phyloP scores from a whole-genome alignment of 2,113 vertebrate genomes.

The Lanius collurio region DNA sequence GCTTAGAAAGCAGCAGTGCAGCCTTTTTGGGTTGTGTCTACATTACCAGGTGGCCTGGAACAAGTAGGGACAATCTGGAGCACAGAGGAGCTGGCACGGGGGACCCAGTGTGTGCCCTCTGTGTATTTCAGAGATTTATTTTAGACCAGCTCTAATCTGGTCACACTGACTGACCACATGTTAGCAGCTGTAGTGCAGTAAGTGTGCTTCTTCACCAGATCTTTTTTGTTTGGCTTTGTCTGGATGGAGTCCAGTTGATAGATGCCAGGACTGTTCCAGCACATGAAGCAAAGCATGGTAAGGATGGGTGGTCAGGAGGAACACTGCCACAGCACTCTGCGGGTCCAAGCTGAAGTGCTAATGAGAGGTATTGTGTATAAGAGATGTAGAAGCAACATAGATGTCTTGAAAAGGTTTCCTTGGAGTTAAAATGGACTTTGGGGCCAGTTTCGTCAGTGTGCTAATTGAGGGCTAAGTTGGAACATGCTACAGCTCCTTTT shows the following conservation, averaged over 20 bases:
- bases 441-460: background rate
- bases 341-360: background rate
- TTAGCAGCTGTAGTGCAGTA: background rate
- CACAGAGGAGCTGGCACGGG: background rate
- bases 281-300: fast-evolving
- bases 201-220: background rate
- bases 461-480: background rate
- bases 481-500: background rate
- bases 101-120: background rate
- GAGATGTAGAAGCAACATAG: background rate
- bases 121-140: background rate
- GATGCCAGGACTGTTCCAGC: background rate
- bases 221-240: background rate
- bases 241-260: background rate
- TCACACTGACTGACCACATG: background rate
- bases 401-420: background rate
- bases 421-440: background rate
- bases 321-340: fast-evolving
- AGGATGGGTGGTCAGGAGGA: background rate
- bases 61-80: background rate
- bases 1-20: background rate
- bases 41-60: conserved; percentile 25
- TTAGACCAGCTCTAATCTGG: background rate
- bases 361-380: background rate
- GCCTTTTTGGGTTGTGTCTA: background rate